A percentile compares a stretch with the other conserved stretches of the same genome.
Evolutionary conservation across 2,797 vertebrate genomes (phyloP).

Genomic region (Diplodus puntazzo): DNA sequence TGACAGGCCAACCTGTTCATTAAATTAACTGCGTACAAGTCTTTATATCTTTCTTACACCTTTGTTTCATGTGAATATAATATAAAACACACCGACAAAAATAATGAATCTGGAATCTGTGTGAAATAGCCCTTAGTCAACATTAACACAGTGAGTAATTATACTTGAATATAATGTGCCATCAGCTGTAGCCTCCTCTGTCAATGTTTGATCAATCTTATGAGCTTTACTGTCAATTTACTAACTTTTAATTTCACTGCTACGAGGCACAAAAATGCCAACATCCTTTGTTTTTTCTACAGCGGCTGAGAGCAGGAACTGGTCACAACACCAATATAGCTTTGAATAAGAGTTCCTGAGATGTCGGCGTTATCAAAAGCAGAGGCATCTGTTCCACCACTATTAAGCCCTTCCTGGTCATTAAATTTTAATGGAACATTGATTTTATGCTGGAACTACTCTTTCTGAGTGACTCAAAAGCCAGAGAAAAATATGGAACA

Average conservation of each 20-base stretch:
- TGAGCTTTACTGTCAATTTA: constrained; percentile 64
- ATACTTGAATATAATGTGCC: constrained; percentile 53
- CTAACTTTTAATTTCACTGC: constrained; percentile 64
- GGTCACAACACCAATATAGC: constrained; percentile 60
- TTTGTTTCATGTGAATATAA: not conserved
- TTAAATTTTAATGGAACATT: constrained; percentile 91
- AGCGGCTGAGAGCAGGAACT: constrained; percentile 24
- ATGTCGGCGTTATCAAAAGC: constrained; percentile 76
- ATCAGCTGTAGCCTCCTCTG: constrained; percentile 66
- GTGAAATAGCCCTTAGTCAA: constrained; percentile 54
- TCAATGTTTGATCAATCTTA: constrained; percentile 72
- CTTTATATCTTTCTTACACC: not conserved
- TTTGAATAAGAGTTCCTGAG: constrained; percentile 74
- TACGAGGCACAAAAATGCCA: constrained; percentile 39
- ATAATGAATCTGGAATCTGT: constrained; percentile 51
- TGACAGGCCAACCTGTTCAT: constrained; percentile 8
- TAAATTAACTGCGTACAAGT: not conserved
- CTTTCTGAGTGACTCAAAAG: constrained; percentile 84
- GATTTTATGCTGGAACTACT: constrained; percentile 87
- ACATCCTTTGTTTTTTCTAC: constrained; percentile 52
- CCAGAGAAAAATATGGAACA: constrained; percentile 81
- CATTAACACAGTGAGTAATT: constrained; percentile 67
- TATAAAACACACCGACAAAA: constrained; percentile 17
- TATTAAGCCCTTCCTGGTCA: constrained; percentile 88
- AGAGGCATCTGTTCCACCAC: constrained; percentile 86